Evolutionary conservation across 2,888 invertebrate species (phyloP).

Genomic region (Bimastos eiseni): DNA sequence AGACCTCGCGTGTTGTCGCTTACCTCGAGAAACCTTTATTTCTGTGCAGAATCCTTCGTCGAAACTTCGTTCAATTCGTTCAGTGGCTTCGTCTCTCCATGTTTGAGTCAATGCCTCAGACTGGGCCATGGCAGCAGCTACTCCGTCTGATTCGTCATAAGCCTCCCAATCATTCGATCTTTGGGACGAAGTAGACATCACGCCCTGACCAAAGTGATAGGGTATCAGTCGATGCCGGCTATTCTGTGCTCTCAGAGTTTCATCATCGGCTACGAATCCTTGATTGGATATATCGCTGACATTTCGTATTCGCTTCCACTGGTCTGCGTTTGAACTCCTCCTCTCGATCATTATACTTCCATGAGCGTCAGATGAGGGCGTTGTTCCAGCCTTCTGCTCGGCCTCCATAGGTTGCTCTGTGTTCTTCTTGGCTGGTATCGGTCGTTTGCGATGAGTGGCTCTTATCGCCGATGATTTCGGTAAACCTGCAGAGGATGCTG

Average conservation of each 20-base stretch:
- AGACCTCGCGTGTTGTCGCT: background rate
- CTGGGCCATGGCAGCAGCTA: background rate
- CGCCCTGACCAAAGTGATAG: background rate
- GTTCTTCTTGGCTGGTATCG: slow-evolving; percentile 17
- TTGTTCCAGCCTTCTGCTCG: background rate
- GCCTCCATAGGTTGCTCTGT: background rate
- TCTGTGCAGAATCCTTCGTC: background rate
- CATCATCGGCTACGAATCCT: background rate
- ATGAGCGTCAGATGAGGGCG: background rate
- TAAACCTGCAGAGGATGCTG: background rate
- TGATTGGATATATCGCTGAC: background rate
- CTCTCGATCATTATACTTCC: background rate
- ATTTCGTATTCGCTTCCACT: background rate
- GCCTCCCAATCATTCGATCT: background rate
- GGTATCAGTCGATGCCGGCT: background rate
- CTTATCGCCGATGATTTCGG: background rate
- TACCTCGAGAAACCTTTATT: background rate
- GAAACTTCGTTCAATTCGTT: background rate
- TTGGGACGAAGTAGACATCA: background rate
- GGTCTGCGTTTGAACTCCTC: background rate
- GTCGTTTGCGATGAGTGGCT: slow-evolving; percentile 14
- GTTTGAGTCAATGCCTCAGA: background rate
- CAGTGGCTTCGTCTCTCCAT: background rate
- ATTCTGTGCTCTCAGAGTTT: background rate
- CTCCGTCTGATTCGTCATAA: background rate